These are phyloP conservation scores for Tiliqua scincoides DNA, from an alignment of 2,113 vertebrate genomes.

Conservation along the genomic window DNA sequence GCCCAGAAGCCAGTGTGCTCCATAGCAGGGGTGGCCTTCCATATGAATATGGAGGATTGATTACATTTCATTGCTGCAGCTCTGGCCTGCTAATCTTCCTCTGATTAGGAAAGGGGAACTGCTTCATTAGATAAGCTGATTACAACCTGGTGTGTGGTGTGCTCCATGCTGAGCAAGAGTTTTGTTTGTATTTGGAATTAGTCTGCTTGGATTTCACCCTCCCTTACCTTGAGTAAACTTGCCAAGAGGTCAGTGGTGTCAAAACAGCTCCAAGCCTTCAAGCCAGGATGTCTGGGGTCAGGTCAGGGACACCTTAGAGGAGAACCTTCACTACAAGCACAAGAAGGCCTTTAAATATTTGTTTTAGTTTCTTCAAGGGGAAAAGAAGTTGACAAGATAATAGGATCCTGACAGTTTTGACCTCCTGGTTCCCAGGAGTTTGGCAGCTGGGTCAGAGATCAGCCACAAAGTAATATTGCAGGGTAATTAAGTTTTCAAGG, in stretches of 20 bases:
- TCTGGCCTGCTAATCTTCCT: conserved; percentile 64
- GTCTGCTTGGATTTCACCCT: conserved; percentile 19
- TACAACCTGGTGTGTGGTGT: conserved; percentile 38
- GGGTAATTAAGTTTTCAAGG: background rate
- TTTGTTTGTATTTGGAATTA: conserved; percentile 58
- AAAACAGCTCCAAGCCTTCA: background rate
- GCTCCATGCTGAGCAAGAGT: conserved; percentile 47
- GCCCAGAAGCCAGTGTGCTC: accelerated
- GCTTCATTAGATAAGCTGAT: conserved; percentile 55
- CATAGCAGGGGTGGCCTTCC: background rate
- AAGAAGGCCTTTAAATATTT: background rate
- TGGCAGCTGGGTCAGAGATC: conserved; percentile 1
- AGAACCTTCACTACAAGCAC: background rate
- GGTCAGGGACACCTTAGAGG: background rate
- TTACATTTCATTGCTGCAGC: conserved; percentile 51
- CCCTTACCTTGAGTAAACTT: background rate
- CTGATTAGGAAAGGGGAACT: conserved; percentile 59
- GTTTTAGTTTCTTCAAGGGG: background rate
- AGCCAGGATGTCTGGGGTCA: background rate
- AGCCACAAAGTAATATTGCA: background rate
- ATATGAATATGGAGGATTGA: conserved; percentile 49
- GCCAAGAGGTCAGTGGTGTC: background rate
- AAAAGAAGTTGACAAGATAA: background rate
- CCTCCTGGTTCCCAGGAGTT: background rate
- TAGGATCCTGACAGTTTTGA: background rate